A percentile compares a stretch with the other conserved stretches of the same genome.
Conservation (phyloP, 2,888 invertebrate genomes). For the Amphipyra tragopoginis region DNA sequence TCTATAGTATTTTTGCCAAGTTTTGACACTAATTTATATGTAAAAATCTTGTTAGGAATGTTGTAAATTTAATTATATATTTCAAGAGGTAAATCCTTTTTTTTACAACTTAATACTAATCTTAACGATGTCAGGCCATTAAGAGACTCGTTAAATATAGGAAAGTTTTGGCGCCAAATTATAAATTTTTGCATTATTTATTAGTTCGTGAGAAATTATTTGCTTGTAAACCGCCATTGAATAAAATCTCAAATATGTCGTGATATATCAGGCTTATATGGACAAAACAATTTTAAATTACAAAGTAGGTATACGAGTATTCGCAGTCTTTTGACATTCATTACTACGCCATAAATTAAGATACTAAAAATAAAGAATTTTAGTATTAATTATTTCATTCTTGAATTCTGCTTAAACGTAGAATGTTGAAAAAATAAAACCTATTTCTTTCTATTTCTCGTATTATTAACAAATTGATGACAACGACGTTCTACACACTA, state of each 20-base stretch:
- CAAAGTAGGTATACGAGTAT: slow-evolving; percentile 6
- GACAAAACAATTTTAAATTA: slow-evolving; percentile 11
- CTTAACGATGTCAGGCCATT: slow-evolving; percentile 37
- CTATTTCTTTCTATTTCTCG: too few relatives aligned
- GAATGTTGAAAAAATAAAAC: too few relatives aligned
- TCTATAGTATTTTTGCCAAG: slow-evolving; percentile 29
- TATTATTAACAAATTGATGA: slow-evolving; percentile 7
- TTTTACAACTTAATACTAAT: slow-evolving; percentile 41
- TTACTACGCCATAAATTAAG: not conserved
- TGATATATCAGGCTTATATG: slow-evolving; percentile 22
- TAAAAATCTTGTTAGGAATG: slow-evolving; percentile 64
- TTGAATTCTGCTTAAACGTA: too few relatives aligned
- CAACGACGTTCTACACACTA: not conserved
- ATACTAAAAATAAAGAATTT: too few relatives aligned
- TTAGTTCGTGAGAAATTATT: slow-evolving; percentile 27
- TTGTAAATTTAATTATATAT: slow-evolving; percentile 61
- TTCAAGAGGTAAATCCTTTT: slow-evolving; percentile 42
- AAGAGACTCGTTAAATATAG: slow-evolving; percentile 26
- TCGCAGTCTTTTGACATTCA: slow-evolving; percentile 2
- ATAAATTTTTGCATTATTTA: slow-evolving; percentile 43
- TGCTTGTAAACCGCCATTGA: slow-evolving; percentile 7
- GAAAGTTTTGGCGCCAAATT: slow-evolving; percentile 32
- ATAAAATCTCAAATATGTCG: slow-evolving; percentile 11
- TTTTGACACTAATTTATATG: slow-evolving; percentile 57
- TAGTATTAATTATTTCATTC: too few relatives aligned